phyloP scores from a whole-genome alignment of 1,140 invertebrate genomes.

The Cherax destructor region DNA sequence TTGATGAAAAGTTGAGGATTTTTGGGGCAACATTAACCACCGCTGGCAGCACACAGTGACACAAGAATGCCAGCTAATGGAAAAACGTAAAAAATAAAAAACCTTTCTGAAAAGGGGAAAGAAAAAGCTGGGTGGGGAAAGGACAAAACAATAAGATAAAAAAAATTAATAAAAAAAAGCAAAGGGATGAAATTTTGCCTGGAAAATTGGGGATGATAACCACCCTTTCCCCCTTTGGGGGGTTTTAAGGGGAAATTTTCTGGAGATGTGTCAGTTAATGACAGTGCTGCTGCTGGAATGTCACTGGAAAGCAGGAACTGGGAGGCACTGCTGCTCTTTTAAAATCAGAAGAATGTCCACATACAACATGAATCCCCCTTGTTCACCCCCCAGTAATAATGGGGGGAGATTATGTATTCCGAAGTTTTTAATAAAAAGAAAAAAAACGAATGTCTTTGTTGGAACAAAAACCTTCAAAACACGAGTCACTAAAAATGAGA shows the following conservation, averaged over 20 bases:
- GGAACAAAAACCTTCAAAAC: neutral
- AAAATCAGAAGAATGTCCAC: neutral
- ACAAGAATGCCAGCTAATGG: neutral
- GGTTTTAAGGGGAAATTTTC: neutral
- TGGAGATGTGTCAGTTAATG: neutral
- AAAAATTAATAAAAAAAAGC: neutral
- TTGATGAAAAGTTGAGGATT: neutral
- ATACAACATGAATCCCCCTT: neutral
- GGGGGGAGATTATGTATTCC: neutral
- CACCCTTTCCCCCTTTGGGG: neutral
- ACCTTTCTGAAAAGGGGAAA: neutral
- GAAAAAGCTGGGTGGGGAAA: neutral
- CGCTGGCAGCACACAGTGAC: neutral
- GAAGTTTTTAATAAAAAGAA: neutral
- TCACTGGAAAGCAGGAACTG: no score
- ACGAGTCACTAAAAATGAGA: neutral
- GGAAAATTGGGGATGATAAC: neutral
- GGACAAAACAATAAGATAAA: neutral
- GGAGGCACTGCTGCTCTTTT: no score
- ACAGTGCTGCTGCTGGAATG: neutral
- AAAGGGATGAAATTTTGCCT: neutral
- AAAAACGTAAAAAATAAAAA: neutral
- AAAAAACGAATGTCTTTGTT: neutral
- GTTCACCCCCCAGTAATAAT: neutral
- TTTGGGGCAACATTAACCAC: neutral